Evolutionary conservation across 2,113 vertebrate genomes (phyloP).

Genomic region (Okapia johnstoni): DNA sequence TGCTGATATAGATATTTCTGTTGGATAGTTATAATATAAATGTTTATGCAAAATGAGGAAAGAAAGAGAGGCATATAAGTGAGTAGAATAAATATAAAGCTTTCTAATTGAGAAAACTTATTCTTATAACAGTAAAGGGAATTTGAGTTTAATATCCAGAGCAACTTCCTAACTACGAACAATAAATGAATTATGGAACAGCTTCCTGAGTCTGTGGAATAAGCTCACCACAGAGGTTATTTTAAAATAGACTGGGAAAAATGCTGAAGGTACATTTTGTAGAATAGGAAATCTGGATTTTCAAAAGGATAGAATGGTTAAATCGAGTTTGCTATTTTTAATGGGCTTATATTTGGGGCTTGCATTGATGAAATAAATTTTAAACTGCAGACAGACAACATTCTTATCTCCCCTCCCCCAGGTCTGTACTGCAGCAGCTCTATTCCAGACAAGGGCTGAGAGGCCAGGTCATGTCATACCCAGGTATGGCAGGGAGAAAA

Average conservation of each 20-base stretch:
- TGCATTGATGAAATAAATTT: not conserved
- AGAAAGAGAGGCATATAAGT: not conserved
- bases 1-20: not conserved
- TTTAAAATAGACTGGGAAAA: constrained; percentile 46
- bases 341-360: not conserved
- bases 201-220: constrained; percentile 13
- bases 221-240: constrained; percentile 6
- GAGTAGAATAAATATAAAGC: not conserved
- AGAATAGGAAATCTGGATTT: not conserved
- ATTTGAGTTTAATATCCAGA: not conserved
- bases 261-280: constrained; percentile 39
- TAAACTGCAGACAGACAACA: not conserved
- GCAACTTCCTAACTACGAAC: not conserved
- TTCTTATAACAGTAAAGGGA: constrained; percentile 35
- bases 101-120: not conserved
- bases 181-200: constrained; percentile 59
- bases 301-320: not conserved
- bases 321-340: not conserved
- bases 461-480: not conserved
- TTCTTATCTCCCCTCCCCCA: not conserved
- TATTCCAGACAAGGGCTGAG: not conserved
- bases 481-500: not conserved
- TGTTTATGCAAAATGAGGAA: not conserved
- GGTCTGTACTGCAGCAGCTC: not conserved
- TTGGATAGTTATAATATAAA: not conserved